Conservation (phyloP, 2,113 vertebrate genomes). For the Chascanopsetta lugubris region DNA sequence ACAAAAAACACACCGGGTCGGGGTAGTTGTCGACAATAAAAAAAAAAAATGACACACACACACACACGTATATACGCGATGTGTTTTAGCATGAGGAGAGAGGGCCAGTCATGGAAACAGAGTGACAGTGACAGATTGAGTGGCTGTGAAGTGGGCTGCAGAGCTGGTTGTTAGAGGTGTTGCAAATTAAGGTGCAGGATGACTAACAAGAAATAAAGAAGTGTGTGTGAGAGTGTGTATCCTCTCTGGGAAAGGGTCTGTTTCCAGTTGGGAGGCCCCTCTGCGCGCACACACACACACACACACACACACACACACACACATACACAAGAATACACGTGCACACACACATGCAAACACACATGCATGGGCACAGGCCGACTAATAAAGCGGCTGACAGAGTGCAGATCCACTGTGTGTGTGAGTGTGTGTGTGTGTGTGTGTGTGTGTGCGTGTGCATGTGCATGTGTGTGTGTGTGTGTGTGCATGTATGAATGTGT, state of each 20-base stretch:
- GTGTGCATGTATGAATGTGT: too few species aligned
- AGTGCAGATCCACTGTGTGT: constrained; percentile 74
- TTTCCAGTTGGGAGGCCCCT: constrained; percentile 70
- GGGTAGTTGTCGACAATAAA: constrained; percentile 45
- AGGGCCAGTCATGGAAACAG: constrained; percentile 46
- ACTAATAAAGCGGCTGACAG: constrained; percentile 78
- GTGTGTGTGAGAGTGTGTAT: constrained; percentile 74
- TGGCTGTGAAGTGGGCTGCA: constrained; percentile 66
- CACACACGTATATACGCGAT: constrained; percentile 1
- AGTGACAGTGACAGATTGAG: constrained; percentile 77
- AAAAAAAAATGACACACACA: constrained; percentile 41
- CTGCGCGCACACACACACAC: constrained; percentile 32
- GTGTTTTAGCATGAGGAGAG: constrained; percentile 19
- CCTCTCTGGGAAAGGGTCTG: constrained; percentile 67
- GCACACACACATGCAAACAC: constrained; percentile 16
- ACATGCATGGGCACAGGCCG: constrained; percentile 26
- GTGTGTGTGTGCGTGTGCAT: constrained; percentile 16
- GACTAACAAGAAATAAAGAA: constrained; percentile 75
- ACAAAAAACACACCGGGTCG: constrained; percentile 34
- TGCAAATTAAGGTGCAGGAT: constrained; percentile 73
- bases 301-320: constrained; percentile 17
- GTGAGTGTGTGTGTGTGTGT: constrained; percentile 29
- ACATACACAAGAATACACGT: too few species aligned
- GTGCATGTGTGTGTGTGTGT: too few species aligned
- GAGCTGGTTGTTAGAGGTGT: constrained; percentile 76